Conservation (phyloP, 2,888 invertebrate species). For the Heliconius ethilla region DNA sequence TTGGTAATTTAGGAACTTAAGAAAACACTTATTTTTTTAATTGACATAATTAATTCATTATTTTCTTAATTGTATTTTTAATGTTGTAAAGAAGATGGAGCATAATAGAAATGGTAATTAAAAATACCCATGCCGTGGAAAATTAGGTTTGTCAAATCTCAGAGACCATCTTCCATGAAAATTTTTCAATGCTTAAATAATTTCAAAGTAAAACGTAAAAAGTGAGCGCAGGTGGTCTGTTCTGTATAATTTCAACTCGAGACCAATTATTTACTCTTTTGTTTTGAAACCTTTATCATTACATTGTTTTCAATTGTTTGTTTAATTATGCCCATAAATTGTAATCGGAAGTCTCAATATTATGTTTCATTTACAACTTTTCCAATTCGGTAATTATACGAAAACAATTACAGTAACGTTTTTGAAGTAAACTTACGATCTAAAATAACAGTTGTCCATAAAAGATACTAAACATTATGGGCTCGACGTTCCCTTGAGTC, state of each 20-base stretch:
- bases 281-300: neutral
- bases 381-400: no score
- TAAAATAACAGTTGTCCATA: neutral
- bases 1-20: no score
- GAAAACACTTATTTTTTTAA: no score
- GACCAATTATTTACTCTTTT: conserved; percentile 1
- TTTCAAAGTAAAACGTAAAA: neutral
- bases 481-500: conserved; percentile 15
- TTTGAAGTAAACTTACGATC: neutral
- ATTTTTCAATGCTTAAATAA: neutral
- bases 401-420: neutral
- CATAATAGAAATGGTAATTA: neutral
- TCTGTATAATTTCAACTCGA: neutral
- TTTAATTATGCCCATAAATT: no score
- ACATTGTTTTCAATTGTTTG: neutral
- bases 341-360: neutral
- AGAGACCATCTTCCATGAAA: neutral
- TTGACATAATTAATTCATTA: neutral
- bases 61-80: neutral
- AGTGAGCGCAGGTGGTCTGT: neutral
- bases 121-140: neutral
- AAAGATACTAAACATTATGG: neutral
- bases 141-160: neutral
- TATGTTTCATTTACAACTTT: no score
- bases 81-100: neutral